These are phyloP conservation scores for Dinomys branickii DNA, from an alignment of 2,113 vertebrate genomes.

Conservation along the genomic window DNA sequence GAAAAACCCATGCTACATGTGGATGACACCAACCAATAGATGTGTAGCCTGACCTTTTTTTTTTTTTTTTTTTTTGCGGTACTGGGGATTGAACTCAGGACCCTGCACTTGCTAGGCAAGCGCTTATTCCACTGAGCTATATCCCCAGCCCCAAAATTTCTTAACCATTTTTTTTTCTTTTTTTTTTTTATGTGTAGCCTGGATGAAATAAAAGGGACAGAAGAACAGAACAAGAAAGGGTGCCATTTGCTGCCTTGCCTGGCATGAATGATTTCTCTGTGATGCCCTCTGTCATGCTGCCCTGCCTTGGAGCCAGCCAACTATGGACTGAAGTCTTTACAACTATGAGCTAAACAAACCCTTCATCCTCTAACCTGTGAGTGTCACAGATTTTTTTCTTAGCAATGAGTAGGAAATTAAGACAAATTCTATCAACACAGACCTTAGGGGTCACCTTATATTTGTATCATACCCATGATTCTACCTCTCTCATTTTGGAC, in stretches of 20 bases:
- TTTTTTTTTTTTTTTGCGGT: too few species aligned
- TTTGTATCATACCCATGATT: neutral
- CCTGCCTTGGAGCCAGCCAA: neutral
- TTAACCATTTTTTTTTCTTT: too few species aligned
- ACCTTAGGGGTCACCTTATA: neutral
- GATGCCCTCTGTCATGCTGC: neutral
- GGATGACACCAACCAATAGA: neutral
- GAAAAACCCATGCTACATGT: neutral
- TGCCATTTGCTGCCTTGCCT: neutral
- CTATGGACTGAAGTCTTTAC: neutral
- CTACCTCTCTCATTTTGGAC: neutral
- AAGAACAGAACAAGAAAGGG: neutral
- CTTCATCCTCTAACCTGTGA: neutral
- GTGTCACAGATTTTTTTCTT: neutral
- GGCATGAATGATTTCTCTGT: neutral
- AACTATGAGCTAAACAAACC: neutral
- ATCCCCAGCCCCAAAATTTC: too few species aligned
- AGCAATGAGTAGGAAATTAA: neutral
- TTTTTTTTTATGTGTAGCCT: neutral
- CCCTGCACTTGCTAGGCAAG: too few species aligned
- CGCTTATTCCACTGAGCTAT: too few species aligned
- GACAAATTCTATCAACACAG: neutral
- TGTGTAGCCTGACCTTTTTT: neutral
- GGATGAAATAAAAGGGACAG: neutral
- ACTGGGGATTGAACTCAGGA: too few species aligned